Evolutionary conservation across 2,888 invertebrate genomes (phyloP).

Genomic region (Blastobasis lacticolella): DNA sequence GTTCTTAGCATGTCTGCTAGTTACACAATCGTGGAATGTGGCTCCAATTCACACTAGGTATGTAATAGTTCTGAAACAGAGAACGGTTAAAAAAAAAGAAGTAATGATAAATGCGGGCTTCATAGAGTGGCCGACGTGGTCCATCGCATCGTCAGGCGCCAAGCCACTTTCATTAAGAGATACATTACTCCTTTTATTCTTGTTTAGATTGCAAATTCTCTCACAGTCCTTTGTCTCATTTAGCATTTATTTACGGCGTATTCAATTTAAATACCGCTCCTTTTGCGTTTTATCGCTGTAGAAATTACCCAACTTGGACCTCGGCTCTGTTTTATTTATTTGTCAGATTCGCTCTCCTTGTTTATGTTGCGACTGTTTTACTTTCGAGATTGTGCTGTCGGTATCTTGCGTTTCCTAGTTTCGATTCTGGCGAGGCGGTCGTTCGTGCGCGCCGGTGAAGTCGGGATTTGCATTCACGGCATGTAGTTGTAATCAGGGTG

Average conservation of each 20-base stretch:
- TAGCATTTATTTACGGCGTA: conserved; percentile 68
- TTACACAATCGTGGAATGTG: no score
- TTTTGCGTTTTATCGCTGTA: conserved; percentile 60
- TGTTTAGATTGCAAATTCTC: conserved; percentile 62
- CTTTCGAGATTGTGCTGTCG: conserved; percentile 1
- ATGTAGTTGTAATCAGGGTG: neutral
- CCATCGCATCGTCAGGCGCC: conserved; percentile 22
- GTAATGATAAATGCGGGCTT: no score
- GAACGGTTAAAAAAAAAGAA: no score
- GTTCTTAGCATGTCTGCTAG: conserved; percentile 15
- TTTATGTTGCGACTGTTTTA: conserved; percentile 33
- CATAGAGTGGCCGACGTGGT: neutral
- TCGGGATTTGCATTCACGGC: no score
- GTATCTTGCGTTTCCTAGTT: no score
- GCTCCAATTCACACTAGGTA: no score
- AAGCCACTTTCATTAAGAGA: conserved; percentile 54
- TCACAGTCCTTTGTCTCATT: conserved; percentile 67
- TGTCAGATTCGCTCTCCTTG: conserved; percentile 51
- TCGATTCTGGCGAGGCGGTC: no score
- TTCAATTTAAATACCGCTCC: conserved; percentile 68
- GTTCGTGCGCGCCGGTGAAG: no score
- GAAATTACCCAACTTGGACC: conserved; percentile 53
- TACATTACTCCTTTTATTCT: conserved; percentile 62
- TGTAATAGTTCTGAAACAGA: no score
- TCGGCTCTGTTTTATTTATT: conserved; percentile 55